Evolutionary conservation across 2,113 vertebrate genomes (phyloP).

Genomic region (Neotoma lepida): DNA sequence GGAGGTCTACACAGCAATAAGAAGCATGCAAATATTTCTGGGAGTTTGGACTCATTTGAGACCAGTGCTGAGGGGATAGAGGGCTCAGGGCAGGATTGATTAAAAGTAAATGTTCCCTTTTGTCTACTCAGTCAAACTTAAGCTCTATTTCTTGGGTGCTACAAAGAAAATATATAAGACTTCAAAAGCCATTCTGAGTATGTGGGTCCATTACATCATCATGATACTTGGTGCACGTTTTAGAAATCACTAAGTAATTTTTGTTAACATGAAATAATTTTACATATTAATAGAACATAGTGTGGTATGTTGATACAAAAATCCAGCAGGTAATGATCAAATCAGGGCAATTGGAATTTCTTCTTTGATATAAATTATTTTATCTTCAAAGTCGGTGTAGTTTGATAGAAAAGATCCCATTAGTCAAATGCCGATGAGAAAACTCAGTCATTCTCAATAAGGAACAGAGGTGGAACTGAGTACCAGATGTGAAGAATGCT

Average conservation of each 20-base stretch:
- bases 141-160: neutral
- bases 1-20: neutral
- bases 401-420: neutral
- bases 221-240: conserved; percentile 13
- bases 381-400: neutral
- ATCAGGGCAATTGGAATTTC: neutral
- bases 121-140: conserved; percentile 7
- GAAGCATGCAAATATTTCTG: neutral
- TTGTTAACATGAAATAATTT: neutral
- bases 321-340: neutral
- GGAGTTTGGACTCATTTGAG: neutral
- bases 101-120: neutral
- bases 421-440: neutral
- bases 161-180: conserved; percentile 8
- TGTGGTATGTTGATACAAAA: neutral
- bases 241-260: neutral
- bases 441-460: neutral
- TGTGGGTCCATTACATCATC: neutral
- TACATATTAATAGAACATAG: neutral
- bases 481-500: neutral
- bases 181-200: conserved; percentile 5
- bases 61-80: neutral
- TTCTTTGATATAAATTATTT: neutral
- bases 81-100: neutral
- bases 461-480: neutral